Evolutionary conservation across 2,888 invertebrate species (phyloP).

Genomic region (Arctia plantaginis): DNA sequence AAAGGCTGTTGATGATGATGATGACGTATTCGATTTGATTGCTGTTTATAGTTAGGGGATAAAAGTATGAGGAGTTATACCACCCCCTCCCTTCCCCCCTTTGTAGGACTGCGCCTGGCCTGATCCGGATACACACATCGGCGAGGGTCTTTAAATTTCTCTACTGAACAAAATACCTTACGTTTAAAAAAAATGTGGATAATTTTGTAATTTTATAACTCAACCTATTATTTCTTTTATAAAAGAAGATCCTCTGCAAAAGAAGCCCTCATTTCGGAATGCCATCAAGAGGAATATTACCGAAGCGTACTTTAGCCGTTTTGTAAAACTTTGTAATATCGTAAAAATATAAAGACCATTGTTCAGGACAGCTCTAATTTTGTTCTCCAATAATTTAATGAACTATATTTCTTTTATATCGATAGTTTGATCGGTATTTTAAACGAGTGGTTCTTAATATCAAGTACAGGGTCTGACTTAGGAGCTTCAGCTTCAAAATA

Average conservation of each 20-base stretch:
- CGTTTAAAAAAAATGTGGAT: not conserved
- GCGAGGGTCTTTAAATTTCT: not conserved
- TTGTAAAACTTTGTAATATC: conserved; percentile 8
- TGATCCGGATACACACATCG: no score
- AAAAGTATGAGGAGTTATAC: no score
- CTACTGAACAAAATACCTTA: not conserved
- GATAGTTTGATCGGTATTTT: not conserved
- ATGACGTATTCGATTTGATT: no score
- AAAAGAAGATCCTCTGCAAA: not conserved
- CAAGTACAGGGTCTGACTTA: not conserved
- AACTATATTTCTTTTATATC: not conserved
- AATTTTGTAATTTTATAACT: not conserved
- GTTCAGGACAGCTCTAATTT: conserved; percentile 3
- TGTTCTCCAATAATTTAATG: not conserved
- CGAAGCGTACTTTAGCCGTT: not conserved
- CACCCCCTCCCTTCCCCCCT: no score
- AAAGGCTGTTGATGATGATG: no score
- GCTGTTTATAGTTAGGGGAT: no score
- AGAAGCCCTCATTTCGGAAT: conserved; percentile 10
- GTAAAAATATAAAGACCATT: conserved; percentile 7
- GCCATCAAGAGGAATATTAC: conserved; percentile 13
- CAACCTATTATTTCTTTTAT: not conserved
- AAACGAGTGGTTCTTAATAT: not conserved
- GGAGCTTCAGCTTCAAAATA: not conserved
- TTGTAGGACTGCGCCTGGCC: no score